Base-by-base conservation (phyloP, 2,888 invertebrate species). In the Harmothoe impar region DNA sequence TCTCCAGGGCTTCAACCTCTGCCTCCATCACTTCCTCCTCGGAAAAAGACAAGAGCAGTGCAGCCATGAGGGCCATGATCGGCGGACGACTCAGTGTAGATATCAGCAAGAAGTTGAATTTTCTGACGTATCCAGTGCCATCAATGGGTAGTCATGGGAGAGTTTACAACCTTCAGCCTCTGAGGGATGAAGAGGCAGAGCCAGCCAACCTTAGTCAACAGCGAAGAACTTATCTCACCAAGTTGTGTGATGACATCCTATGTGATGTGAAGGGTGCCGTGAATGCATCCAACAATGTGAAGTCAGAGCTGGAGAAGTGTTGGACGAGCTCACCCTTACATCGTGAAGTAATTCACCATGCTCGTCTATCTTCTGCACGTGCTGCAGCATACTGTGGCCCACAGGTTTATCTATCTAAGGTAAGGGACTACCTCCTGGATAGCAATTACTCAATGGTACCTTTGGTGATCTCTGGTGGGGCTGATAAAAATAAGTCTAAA, bases 401-500 rank as follows among this genome's bases (percentile, higher is more conserved):
- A 29, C 29, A 54, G 17, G 54, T 25, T 0, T 43, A 35, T 43
- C 54, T 86, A 23, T 17, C 20, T 17, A 15, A 56, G 54, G 56
- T 86, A 10, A 52, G 25, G 86, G 86, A 86, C 5, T 86, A 86
- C 29, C 29, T 86, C 25, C 52, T 86, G 20, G 54, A 86, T 56
- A 52, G 17, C 17, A 86, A 86, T 25, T 56, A 86, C 54, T 17
- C 25, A 1, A 86, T 54, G 52, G 86, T 86, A 25, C 86, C 86
- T 3, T 52, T 86, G 12, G 54, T 86, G 25, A 86, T 86, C 5
- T 86, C 52, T n/a, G 86, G 54, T 31, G 54, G 56, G n/a, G 86
- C 86, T 17, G 86, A 86, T 25, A 86, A 86, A 29, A 86, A 86
- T 20, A 86, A 86, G 31, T 86, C 86, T 25, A 52, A 86, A 29